Conservation (phyloP, 2,888 invertebrate genomes). For the Formica aserva region DNA sequence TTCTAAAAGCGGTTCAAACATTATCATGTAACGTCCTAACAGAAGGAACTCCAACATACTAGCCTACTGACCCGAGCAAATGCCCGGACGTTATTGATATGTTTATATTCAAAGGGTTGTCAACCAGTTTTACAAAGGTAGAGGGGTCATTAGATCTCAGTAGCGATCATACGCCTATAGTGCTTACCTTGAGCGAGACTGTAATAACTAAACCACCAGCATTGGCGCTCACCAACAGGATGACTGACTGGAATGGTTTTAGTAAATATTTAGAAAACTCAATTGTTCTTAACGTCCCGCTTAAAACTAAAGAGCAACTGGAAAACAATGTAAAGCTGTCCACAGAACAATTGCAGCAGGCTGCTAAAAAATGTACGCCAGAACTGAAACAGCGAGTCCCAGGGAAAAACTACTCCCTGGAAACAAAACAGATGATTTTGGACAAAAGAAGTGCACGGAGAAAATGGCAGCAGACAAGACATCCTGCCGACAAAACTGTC, state of each 20-base stretch:
- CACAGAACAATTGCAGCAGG: neutral
- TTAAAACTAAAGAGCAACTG: neutral
- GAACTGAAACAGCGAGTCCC: too few species aligned
- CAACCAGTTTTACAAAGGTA: neutral
- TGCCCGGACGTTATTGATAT: neutral
- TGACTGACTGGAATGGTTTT: neutral
- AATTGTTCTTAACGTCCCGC: neutral
- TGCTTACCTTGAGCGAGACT: neutral
- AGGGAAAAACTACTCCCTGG: too few species aligned
- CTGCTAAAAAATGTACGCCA: too few species aligned
- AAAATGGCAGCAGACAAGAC: too few species aligned
- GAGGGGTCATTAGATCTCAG: neutral
- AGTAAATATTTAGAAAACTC: neutral
- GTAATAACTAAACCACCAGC: neutral
- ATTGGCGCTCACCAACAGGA: neutral
- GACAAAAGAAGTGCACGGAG: too few species aligned
- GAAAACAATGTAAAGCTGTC: neutral
- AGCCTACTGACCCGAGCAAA: neutral
- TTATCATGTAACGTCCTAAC: neutral
- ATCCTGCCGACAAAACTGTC: too few species aligned
- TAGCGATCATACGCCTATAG: neutral
- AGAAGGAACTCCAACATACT: neutral
- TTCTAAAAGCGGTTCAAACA: neutral
- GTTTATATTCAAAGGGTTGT: neutral
- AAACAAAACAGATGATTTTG: too few species aligned